Conservation (phyloP, 1,140 invertebrate genomes). For the Drosophila arizonae region DNA sequence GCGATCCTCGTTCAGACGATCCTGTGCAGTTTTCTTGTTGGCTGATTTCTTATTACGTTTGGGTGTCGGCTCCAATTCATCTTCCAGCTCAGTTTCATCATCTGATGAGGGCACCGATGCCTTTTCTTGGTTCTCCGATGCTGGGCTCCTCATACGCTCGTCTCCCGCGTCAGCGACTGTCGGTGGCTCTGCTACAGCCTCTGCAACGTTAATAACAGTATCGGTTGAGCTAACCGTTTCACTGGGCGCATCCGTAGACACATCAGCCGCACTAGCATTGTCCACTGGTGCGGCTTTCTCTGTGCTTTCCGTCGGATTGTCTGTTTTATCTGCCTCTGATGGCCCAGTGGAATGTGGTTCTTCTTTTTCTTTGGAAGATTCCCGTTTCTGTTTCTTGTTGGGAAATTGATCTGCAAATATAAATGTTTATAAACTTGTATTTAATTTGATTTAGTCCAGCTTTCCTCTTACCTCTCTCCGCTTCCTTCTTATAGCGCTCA, state of each 20-base stretch:
- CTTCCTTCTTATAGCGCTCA: slow-evolving; percentile 69
- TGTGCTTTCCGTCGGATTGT: slow-evolving; percentile 24
- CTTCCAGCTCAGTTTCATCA: slow-evolving; percentile 69
- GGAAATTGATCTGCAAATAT: slow-evolving; percentile 55
- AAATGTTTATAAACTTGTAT: neutral
- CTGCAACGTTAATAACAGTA: slow-evolving; percentile 4
- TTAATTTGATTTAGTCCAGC: neutral
- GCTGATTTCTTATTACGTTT: slow-evolving; percentile 66
- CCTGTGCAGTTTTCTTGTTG: slow-evolving; percentile 75
- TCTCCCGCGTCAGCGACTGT: slow-evolving; percentile 48
- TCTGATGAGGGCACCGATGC: slow-evolving; percentile 59
- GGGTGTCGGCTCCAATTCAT: slow-evolving; percentile 67
- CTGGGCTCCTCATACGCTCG: slow-evolving; percentile 59
- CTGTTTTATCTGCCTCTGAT: slow-evolving; percentile 23
- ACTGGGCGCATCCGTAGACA: slow-evolving; percentile 42
- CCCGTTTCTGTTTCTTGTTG: slow-evolving; percentile 70
- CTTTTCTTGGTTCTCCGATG: slow-evolving; percentile 43
- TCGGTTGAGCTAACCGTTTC: slow-evolving; percentile 4
- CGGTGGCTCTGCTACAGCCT: slow-evolving; percentile 20
- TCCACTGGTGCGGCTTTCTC: slow-evolving; percentile 26
- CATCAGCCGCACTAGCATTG: slow-evolving; percentile 29
- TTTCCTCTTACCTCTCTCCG: slow-evolving; percentile 55
- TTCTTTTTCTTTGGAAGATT: slow-evolving; percentile 54
- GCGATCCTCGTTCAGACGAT: slow-evolving; percentile 71
- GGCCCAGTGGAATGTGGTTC: slow-evolving; percentile 20